A percentile compares a stretch with the other conserved stretches of the same genome.
phyloP scores from a whole-genome alignment of 2,888 invertebrate genomes.

The Lochmaea crataegi region DNA sequence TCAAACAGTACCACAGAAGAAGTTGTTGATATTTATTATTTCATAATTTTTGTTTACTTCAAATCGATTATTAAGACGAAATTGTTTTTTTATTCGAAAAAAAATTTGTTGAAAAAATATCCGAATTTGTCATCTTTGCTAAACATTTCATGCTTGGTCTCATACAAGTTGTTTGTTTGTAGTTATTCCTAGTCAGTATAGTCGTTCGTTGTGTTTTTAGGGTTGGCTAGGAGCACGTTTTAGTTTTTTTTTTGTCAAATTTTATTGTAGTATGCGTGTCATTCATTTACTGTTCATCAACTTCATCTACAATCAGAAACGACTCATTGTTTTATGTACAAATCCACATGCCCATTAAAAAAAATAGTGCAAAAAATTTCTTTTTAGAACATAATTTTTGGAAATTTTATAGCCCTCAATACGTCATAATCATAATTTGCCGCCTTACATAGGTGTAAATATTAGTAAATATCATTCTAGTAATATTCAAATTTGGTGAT shows the following conservation, averaged over 20 bases:
- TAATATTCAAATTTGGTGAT: too few relatives aligned
- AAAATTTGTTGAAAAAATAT: conserved; percentile 3
- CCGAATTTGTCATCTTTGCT: background rate
- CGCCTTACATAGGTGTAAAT: too few relatives aligned
- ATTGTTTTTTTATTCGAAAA: background rate
- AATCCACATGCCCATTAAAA: background rate
- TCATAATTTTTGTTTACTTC: background rate
- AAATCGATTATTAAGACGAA: background rate
- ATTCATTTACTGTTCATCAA: conserved; percentile 58
- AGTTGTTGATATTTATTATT: background rate
- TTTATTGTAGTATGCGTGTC: conserved; percentile 57
- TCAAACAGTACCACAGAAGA: background rate
- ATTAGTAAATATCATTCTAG: too few relatives aligned
- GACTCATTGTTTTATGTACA: conserved; percentile 22
- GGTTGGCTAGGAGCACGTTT: conserved; percentile 62
- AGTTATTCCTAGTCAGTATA: conserved; percentile 64
- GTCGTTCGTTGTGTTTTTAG: conserved; percentile 60
- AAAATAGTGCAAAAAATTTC: too few relatives aligned
- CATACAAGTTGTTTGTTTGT: conserved; percentile 54
- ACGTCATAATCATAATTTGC: too few relatives aligned
- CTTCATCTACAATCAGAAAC: conserved; percentile 49
- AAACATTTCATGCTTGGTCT: conserved; percentile 16
- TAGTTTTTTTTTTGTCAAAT: conserved; percentile 53
- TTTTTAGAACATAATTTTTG: too few relatives aligned
- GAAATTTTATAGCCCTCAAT: too few relatives aligned